Conservation (phyloP, 2,113 vertebrate species). For the Oenanthe oenanthe region DNA sequence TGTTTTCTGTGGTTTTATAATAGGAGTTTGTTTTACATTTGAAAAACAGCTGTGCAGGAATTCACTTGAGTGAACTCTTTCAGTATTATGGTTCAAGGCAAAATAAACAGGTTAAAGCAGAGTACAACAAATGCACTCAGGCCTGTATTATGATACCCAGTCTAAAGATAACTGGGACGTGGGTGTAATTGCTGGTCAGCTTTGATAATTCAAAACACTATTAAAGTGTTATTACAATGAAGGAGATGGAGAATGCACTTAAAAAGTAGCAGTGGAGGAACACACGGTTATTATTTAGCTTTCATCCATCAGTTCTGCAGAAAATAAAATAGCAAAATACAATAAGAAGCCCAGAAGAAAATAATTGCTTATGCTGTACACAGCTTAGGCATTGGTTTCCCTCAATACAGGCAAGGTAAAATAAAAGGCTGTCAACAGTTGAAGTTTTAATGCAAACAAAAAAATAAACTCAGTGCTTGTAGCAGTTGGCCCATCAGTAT, state of each 20-base stretch:
- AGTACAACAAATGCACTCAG: background rate
- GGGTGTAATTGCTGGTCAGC: background rate
- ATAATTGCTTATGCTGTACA: background rate
- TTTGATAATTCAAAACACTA: background rate
- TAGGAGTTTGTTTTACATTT: background rate
- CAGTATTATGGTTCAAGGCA: background rate
- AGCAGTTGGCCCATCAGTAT: background rate
- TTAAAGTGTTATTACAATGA: background rate
- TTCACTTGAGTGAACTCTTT: background rate
- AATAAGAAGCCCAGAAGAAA: background rate
- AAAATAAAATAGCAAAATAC: background rate
- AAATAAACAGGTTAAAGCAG: background rate
- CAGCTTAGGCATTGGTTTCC: background rate
- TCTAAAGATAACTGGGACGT: background rate
- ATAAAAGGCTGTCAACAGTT: background rate
- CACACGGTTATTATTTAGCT: background rate
- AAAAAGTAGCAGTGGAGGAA: background rate
- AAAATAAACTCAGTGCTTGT: background rate
- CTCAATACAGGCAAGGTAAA: background rate
- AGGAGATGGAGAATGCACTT: background rate
- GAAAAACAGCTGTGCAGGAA: background rate
- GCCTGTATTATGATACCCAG: background rate
- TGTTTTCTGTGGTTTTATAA: background rate
- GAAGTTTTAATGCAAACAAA: background rate
- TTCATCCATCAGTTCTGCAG: background rate